Evolutionary conservation across 2,888 invertebrate genomes (phyloP), one percentile per base, ranked within the genome.

Genomic region (Drosophila lacicola): DNA sequence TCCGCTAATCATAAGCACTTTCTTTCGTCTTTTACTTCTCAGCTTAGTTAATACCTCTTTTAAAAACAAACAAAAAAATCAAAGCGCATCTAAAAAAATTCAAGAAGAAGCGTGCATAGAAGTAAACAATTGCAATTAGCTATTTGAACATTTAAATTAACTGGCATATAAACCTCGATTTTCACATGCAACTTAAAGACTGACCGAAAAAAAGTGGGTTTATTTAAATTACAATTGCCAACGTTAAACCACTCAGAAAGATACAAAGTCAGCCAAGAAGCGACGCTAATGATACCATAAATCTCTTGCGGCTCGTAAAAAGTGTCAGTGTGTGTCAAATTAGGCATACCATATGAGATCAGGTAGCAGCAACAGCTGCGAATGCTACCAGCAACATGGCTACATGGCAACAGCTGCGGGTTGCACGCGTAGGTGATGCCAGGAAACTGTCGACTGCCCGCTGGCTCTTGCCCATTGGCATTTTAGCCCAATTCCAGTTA

Each of bases 261-360:
- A 47, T 37, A 44, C 69, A 36, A 56, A 51, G 66, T 58, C 29
- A 21, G 10, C 58, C 17, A 57, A 57, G 39, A 9, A 45, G 37
- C 51, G n/a, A 51, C 70, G 61, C 74, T 86, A 87, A 83, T 87
- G 79, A 84, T 72, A 68, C 45, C 72, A 84, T 87, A 84, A 87
- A 84, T 83, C 83, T 84, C 21, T 67, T 10, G 54, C 11, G 37
- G 56, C 79, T 69, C 70, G 72, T 73, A 67, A 71, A 81, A 60
- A 70, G 72, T 70, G 84, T 74, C 77, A 56, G 79, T 62, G 55
- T 66, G 65, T 80, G 81, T 82, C 84, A 80, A 78, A 83, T 86
- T 83, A 81, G 51, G 55, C 63, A 60, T 66, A 56, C 44, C 71
- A 55, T 49, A 80, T 55, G 47, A 49, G 54, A 58, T 44, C 41